phyloP scores from a whole-genome alignment of 1,140 invertebrate genomes.

The Euura lappo region DNA sequence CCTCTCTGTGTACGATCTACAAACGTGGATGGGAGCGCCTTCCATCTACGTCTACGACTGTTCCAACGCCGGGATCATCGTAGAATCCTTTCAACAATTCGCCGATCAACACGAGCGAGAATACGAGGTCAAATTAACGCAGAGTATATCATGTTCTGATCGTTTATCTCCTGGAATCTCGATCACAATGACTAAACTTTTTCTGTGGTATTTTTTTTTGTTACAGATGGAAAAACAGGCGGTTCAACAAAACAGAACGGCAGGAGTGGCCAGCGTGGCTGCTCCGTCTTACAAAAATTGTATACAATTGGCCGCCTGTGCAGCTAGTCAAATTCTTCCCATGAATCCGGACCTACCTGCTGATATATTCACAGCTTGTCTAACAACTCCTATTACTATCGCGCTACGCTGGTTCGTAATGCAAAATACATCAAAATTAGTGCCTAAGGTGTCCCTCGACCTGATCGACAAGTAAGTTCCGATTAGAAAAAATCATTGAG shows the following conservation, averaged over 20 bases:
- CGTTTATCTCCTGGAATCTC: too few species aligned
- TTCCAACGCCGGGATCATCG: conserved; percentile 96
- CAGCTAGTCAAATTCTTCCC: conserved; percentile 88
- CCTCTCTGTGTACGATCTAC: conserved; percentile 96
- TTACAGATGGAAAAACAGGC: conserved; percentile 53
- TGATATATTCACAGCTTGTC: conserved; percentile 96
- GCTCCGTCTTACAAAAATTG: conserved; percentile 82
- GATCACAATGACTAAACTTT: background rate
- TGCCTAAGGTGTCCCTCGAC: conserved; percentile 81
- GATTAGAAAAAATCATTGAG: background rate
- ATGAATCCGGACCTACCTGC: conserved; percentile 99
- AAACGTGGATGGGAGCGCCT: conserved; percentile 98
- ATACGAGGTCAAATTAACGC: conserved; percentile 67
- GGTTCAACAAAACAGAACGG: conserved; percentile 51
- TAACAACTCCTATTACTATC: conserved; percentile 98
- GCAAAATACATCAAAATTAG: conserved; percentile 82
- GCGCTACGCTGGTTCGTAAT: conserved; percentile 94
- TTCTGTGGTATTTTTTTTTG: conserved; percentile 5
- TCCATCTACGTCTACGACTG: conserved; percentile 99
- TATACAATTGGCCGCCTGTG: conserved; percentile 96
- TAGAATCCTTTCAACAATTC: conserved; percentile 92
- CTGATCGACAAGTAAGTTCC: conserved; percentile 85
- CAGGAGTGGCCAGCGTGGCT: conserved; percentile 41
- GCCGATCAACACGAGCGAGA: conserved; percentile 91
- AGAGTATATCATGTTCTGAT: background rate